These are phyloP conservation scores for Imbricaverruca yamaguchii DNA, from an alignment of 2,888 invertebrate genomes.

Conservation along the genomic window DNA sequence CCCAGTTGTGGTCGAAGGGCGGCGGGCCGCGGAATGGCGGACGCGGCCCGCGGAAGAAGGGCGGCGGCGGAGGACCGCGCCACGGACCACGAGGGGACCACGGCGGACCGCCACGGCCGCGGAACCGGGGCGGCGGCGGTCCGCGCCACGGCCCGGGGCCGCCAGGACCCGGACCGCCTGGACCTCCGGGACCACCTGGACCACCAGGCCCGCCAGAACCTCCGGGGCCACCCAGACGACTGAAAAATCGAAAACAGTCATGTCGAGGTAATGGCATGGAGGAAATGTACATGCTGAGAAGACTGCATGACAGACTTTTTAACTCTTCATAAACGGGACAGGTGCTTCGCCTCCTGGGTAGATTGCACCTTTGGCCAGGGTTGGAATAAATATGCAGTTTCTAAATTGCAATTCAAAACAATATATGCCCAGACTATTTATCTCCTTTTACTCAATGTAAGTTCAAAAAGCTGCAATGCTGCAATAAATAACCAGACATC, in stretches of 20 bases:
- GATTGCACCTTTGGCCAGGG: too few species aligned
- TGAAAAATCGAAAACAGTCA: not conserved
- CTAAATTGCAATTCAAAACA: too few species aligned
- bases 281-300: too few species aligned
- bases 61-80: constrained; percentile 28
- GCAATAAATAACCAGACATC: too few species aligned
- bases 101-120: constrained; percentile 31
- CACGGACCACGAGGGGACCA: constrained; percentile 31
- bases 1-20: constrained; percentile 62
- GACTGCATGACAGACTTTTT: too few species aligned
- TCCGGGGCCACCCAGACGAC: constrained; percentile 33
- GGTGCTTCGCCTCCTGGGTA: too few species aligned
- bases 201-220: constrained; percentile 35
- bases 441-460: too few species aligned
- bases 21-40: constrained; percentile 49
- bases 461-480: too few species aligned
- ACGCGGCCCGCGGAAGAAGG: constrained; percentile 37
- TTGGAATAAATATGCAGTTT: too few species aligned
- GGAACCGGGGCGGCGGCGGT: constrained; percentile 31
- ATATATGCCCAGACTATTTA: too few species aligned
- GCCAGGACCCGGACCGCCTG: constrained; percentile 24
- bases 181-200: constrained; percentile 33
- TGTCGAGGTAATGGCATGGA: too few species aligned
- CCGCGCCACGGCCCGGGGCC: constrained; percentile 32
- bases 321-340: too few species aligned